phyloP scores from a whole-genome alignment of 2,888 invertebrate species.

The Baronia brevicornis region DNA sequence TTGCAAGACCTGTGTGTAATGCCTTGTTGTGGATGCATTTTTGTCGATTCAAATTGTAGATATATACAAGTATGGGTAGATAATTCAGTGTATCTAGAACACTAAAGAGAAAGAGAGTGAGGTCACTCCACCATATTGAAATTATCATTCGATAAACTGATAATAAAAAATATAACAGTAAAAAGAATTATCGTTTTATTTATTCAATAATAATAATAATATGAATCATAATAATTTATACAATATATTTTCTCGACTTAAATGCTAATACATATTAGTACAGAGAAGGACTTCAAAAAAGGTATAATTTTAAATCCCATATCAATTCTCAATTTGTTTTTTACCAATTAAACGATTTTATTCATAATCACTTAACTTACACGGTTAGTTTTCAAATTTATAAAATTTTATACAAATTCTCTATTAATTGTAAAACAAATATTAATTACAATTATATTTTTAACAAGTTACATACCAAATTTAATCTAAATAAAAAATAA shows the following conservation, averaged over 20 bases:
- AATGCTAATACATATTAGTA: conserved; percentile 19
- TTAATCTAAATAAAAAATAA: background rate
- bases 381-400: no score
- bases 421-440: background rate
- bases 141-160: no score
- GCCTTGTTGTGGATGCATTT: no score
- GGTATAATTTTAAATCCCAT: conserved; percentile 26
- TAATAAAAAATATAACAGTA: background rate
- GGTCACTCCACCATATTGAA: no score
- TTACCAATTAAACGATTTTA: no score
- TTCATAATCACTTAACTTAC: no score
- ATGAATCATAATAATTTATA: conserved; percentile 47
- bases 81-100: no score
- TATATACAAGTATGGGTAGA: no score
- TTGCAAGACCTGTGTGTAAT: no score
- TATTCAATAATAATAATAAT: conserved; percentile 36
- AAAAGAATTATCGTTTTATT: conserved; percentile 22
- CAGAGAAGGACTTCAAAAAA: conserved; percentile 7
- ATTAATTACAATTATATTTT: background rate
- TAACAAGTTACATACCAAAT: background rate
- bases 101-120: no score
- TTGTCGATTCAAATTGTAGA: no score
- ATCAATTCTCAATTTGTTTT: conserved; percentile 28
- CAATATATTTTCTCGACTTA: conserved; percentile 31
- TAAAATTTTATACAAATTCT: no score